phyloP scores from a whole-genome alignment of 2,888 invertebrate genomes.

The Mimas tiliae region DNA sequence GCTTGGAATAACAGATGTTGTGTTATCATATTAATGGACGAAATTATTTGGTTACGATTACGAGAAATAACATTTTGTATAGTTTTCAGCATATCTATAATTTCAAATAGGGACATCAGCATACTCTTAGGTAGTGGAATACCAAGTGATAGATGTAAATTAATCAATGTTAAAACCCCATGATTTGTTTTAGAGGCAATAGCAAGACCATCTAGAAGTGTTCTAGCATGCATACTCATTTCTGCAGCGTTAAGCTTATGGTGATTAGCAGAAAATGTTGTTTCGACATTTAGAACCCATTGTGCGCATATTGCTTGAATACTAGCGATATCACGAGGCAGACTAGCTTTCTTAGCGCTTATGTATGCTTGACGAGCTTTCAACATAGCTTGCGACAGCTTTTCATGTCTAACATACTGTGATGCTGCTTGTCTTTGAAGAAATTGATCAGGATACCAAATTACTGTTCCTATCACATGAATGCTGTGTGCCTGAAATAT shows the following conservation, averaged over 20 bases:
- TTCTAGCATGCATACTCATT: constrained; percentile 73
- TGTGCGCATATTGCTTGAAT: constrained; percentile 63
- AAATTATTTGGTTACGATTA: constrained; percentile 88
- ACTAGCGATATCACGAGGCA: constrained; percentile 86
- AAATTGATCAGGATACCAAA: constrained; percentile 95
- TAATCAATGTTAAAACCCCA: constrained; percentile 82
- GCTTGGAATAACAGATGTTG: constrained; percentile 93
- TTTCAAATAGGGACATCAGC: constrained; percentile 90
- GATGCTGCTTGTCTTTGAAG: constrained; percentile 87
- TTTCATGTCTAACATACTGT: constrained; percentile 80
- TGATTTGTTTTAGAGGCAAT: constrained; percentile 87
- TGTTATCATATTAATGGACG: constrained; percentile 89
- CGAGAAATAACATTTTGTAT: constrained; percentile 89
- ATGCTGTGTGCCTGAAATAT: constrained; percentile 89
- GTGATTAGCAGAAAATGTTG: constrained; percentile 63
- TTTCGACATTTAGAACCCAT: constrained; percentile 72
- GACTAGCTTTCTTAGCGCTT: constrained; percentile 81
- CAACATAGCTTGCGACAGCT: constrained; percentile 70
- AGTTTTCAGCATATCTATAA: constrained; percentile 92
- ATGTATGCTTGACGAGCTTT: constrained; percentile 85
- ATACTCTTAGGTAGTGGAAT: constrained; percentile 91
- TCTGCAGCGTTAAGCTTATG: constrained; percentile 73
- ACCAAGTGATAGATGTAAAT: constrained; percentile 88
- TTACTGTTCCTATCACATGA: constrained; percentile 90
- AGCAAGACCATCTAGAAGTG: constrained; percentile 85